Base-by-base conservation (phyloP, 2,888 invertebrate species). In the Troides oblongomaculatus region DNA sequence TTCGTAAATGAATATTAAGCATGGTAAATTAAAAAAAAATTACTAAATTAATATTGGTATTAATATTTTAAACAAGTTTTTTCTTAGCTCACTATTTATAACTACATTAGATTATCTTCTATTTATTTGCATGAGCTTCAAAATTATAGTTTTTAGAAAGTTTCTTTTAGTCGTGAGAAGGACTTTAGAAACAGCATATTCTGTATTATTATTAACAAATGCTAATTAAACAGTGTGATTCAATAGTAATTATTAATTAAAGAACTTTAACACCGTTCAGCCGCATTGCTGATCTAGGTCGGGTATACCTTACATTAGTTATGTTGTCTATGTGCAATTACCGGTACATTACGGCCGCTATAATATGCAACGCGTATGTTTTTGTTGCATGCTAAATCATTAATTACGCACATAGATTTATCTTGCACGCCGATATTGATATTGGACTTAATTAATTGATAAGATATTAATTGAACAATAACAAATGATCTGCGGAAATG, bases 391-490 rank as follows among this genome's bases (percentile, higher is more conserved):
- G 57, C 64, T 25, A 59, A 70, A 70, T 66, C 62, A 66, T 70
- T 70, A 66, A 70, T 66, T 70, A 66, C 46, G 58, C 66, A 62
- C 25, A 62, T 70, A 23, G 66, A 66, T 65, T 58, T 69, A 69
- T 66, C 65, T 66, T 57, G 30, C 62, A 62, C 62, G 57, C 62
- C 53, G 23, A 70, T 66, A 59, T 30, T 25, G 62, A 46, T 62
- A 66, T 66, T 39, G 69, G 59, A 66, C 61, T 69, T 65, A 64
- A 70, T 70, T 70, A 70, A 70, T 62, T 66, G 69, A 70, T 70
- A 70, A 66, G 58, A 61, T 62, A 70, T 62, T 70, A 66, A 70
- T 70, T 70, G 66, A 66, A 70, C 69, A 59, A 70, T 70, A 70
- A 70, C 69, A 69, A 46, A 65, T 50, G 57, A 21, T 12, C 58